Evolutionary conservation across 2,888 invertebrate genomes (phyloP), one percentile per base, ranked within the genome.

Genomic region (Chrysotoxum bicinctum): DNA sequence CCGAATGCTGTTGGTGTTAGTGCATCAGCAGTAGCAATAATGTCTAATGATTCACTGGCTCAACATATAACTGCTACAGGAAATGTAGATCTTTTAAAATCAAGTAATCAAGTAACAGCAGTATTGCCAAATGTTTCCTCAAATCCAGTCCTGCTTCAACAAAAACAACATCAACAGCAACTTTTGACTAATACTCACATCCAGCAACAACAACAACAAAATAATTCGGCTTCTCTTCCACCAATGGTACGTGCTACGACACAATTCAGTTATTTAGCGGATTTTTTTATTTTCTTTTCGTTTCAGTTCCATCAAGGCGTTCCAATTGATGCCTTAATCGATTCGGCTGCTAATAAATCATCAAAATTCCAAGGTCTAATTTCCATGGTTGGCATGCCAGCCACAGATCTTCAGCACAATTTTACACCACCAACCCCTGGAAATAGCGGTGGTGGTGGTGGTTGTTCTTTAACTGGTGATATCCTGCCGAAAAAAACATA

Each of bases 201-300:
- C 12, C 79, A 89, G 73, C 90, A 90, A 72, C 52, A 52, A 52
- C 50, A 54, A 16, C 80, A 89, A 74, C 90, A 90, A 72, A 90
- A 90, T 48, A 90, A 89, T 75, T 89, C 89, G 2, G 89, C 89
- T 10, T 90, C 90, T 23, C 85, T 90, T 43, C 89, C 90, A 58
- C 87, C 87, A 21, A 86, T 87, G 82, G 90, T 90, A 82, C 87
- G 89, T 88, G 32, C 16, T 56, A 9, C n/a, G 48, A 14, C 14
- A 19, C 30, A 73, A 19, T 58, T 19, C 35, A 62, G 21, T 37
- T 74, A 74, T 70, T 79, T 64, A 79, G 79, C 75, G 19, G 43
- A 68, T 43, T 72, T 73, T 83, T 73, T 80, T 73, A 80, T 76
- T 16, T 78, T 78, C 48, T 70, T 85, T 60, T 73, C 76, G 68